Conservation (phyloP, 1,140 invertebrate genomes). For the Pseudomyrmex concolor region DNA sequence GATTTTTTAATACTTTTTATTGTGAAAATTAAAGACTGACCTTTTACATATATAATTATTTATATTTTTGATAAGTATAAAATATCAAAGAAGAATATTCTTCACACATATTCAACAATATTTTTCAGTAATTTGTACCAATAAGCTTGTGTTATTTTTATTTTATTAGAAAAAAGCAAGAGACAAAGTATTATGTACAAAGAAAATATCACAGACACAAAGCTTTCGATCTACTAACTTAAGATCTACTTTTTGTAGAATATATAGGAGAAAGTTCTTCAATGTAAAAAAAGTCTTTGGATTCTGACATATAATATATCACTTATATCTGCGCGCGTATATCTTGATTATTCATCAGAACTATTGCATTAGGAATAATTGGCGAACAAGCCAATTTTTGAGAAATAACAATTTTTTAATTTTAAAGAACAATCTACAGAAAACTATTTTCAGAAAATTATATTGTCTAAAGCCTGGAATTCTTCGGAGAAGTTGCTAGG, state of each 20-base stretch:
- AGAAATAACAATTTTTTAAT: not conserved
- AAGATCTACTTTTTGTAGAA: no score
- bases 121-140: not conserved
- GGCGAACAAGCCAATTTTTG: not conserved
- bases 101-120: not conserved
- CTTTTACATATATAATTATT: no score
- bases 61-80: no score
- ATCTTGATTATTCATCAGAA: no score
- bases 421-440: not conserved
- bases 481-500: constrained; percentile 1
- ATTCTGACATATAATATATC: no score
- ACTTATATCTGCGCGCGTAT: no score
- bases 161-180: constrained; percentile 2
- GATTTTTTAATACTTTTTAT: not conserved
- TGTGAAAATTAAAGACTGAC: not conserved
- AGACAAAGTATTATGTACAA: constrained; percentile 7
- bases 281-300: no score
- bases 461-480: constrained; percentile 6
- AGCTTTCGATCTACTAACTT: constrained; percentile 10
- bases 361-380: no score
- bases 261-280: no score
- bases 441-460: not conserved
- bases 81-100: no score
- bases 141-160: not conserved
- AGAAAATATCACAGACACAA: constrained; percentile 67